Evolutionary conservation across 2,888 invertebrate species (phyloP).

Genomic region (Limnephilus rhombicus): DNA sequence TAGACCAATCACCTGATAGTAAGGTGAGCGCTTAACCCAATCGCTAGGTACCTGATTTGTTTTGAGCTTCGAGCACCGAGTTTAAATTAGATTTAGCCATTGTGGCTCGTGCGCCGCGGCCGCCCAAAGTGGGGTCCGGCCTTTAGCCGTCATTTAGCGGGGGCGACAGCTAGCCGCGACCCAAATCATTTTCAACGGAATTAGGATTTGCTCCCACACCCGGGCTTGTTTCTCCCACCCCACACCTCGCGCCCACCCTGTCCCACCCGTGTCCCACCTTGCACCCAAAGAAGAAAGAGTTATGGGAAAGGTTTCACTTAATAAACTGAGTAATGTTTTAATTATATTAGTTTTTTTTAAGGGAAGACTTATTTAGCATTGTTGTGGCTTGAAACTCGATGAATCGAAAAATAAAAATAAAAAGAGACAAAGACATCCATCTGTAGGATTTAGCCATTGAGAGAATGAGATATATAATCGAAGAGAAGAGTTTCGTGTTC

Average conservation of each 20-base stretch:
- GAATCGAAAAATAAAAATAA: too few relatives aligned
- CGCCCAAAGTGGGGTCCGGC: constrained; percentile 40
- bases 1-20: not conserved
- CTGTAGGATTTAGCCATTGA: too few relatives aligned
- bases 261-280: not conserved
- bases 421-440: too few relatives aligned
- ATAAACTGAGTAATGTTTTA: not conserved
- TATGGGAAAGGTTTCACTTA: not conserved
- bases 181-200: constrained; percentile 64
- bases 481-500: too few relatives aligned
- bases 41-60: constrained; percentile 44
- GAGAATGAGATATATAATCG: too few relatives aligned
- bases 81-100: constrained; percentile 59
- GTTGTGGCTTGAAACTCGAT: too few relatives aligned
- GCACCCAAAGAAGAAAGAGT: not conserved
- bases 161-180: constrained; percentile 44
- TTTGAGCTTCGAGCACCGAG: constrained; percentile 36
- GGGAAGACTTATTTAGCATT: too few relatives aligned
- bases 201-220: constrained; percentile 58
- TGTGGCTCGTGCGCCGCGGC: constrained; percentile 55
- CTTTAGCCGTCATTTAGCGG: constrained; percentile 38
- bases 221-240: not conserved
- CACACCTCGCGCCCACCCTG: too few relatives aligned
- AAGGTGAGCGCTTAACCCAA: not conserved
- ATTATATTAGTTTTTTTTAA: too few relatives aligned